Evolutionary conservation across 2,797 vertebrate genomes (phyloP).

Genomic region (Nyctibius grandis): DNA sequence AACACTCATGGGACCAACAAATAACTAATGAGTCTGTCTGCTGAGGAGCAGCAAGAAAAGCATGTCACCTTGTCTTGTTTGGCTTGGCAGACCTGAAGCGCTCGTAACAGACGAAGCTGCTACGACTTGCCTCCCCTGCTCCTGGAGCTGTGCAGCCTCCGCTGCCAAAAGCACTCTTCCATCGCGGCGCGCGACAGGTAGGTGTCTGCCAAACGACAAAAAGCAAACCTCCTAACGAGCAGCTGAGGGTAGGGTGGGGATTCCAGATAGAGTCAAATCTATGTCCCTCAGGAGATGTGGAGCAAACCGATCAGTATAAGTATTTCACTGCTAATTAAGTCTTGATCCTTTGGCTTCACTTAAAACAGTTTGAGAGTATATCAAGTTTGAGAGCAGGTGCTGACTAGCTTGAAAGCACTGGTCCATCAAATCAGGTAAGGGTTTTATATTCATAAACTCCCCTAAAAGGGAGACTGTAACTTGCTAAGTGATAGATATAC

Average conservation of each 20-base stretch:
- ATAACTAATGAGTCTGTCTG: slow-evolving; percentile 17
- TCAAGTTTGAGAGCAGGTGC: slow-evolving; percentile 88
- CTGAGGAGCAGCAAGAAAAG: not conserved
- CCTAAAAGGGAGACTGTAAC: slow-evolving; percentile 44
- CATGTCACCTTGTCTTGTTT: slow-evolving; percentile 32
- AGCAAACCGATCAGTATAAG: slow-evolving; percentile 66
- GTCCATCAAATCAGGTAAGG: slow-evolving; percentile 67
- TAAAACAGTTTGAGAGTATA: slow-evolving; percentile 79
- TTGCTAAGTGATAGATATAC: slow-evolving; percentile 24
- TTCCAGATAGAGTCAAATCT: slow-evolving; percentile 74
- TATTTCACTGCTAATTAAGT: slow-evolving; percentile 85
- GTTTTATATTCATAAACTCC: slow-evolving; percentile 49
- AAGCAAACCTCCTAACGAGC: slow-evolving; percentile 54
- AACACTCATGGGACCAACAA: not conserved
- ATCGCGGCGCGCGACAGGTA: not conserved
- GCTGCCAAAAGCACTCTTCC: slow-evolving; percentile 22
- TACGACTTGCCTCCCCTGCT: slow-evolving; percentile 37
- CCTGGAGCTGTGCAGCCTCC: not conserved
- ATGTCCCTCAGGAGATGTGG: slow-evolving; percentile 70
- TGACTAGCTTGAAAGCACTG: slow-evolving; percentile 75
- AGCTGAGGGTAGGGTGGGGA: slow-evolving; percentile 59
- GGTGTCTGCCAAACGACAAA: slow-evolving; percentile 60
- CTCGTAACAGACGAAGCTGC: slow-evolving; percentile 22
- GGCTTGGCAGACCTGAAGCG: slow-evolving; percentile 30
- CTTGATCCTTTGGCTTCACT: slow-evolving; percentile 87